Evolutionary conservation across 2,113 vertebrate genomes (phyloP).

Genomic region (Danio rerio): DNA sequence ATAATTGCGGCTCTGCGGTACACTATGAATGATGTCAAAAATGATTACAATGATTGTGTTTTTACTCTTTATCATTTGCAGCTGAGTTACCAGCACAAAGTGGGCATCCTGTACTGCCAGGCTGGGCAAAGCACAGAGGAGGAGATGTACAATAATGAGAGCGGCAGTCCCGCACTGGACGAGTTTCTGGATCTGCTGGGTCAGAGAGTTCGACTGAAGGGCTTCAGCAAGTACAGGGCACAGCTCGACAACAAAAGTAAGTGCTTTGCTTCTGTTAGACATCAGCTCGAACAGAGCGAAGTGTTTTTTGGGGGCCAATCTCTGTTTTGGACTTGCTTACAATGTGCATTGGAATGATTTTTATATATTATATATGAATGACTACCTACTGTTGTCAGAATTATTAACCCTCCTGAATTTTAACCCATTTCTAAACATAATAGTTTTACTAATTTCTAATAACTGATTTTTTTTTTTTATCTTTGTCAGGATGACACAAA

Average conservation of each 20-base stretch:
- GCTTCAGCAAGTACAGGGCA: constrained; percentile 86
- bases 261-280: too few species aligned
- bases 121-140: constrained; percentile 86
- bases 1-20: not conserved
- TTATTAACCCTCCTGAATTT: too few species aligned
- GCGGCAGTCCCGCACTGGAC: constrained; percentile 83
- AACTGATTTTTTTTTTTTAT: too few species aligned
- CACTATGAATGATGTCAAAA: not conserved
- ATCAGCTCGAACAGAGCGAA: too few species aligned
- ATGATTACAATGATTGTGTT: not conserved
- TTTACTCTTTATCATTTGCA: constrained; percentile 65
- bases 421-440: too few species aligned
- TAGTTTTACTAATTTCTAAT: too few species aligned
- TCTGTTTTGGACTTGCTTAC: too few species aligned
- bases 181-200: constrained; percentile 88
- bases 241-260: constrained; percentile 87
- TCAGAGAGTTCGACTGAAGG: constrained; percentile 84
- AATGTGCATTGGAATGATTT: too few species aligned
- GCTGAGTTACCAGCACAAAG: constrained; percentile 89
- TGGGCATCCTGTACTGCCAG: constrained; percentile 86
- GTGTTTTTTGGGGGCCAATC: too few species aligned
- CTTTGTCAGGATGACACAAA: too few species aligned
- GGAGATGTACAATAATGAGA: constrained; percentile 90
- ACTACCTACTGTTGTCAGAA: too few species aligned
- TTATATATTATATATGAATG: too few species aligned